These are phyloP conservation scores for Spinus pinus DNA, from an alignment of 2,797 vertebrate species.

Conservation along the genomic window DNA sequence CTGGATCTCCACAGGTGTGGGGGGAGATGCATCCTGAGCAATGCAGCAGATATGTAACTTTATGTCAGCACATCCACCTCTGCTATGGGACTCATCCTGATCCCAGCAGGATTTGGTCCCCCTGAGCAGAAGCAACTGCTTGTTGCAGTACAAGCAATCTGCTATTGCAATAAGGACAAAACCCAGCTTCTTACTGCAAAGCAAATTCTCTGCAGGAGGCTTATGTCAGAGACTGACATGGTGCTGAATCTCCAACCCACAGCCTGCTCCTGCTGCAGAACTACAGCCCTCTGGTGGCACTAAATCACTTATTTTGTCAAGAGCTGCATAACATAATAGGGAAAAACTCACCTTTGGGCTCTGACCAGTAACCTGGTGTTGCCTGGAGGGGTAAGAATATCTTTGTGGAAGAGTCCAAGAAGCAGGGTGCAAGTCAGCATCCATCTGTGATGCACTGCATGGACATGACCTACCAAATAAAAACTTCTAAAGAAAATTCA, in stretches of 20 bases:
- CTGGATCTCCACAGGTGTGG: background rate
- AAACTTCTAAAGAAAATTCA: background rate
- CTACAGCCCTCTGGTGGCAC: slow-evolving; percentile 41
- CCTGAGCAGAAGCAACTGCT: background rate
- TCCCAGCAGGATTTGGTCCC: background rate
- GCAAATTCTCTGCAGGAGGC: background rate
- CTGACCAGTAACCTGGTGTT: background rate
- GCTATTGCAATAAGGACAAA: background rate
- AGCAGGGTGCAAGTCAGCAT: background rate
- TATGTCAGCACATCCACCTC: background rate
- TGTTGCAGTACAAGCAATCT: background rate
- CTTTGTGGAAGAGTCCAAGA: background rate
- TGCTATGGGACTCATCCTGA: rapidly evolving
- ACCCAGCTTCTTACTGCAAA: background rate
- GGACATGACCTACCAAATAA: background rate
- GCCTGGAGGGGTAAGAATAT: background rate
- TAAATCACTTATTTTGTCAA: background rate
- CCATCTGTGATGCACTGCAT: background rate
- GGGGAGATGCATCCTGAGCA: background rate
- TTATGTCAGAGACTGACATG: rapidly evolving
- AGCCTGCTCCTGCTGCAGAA: background rate
- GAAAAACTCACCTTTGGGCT: background rate
- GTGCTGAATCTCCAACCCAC: background rate
- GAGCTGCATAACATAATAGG: background rate
- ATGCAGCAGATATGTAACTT: background rate